These are phyloP conservation scores for Rhagophthalmus giganteus DNA, from an alignment of 2,888 invertebrate species.

Conservation along the genomic window DNA sequence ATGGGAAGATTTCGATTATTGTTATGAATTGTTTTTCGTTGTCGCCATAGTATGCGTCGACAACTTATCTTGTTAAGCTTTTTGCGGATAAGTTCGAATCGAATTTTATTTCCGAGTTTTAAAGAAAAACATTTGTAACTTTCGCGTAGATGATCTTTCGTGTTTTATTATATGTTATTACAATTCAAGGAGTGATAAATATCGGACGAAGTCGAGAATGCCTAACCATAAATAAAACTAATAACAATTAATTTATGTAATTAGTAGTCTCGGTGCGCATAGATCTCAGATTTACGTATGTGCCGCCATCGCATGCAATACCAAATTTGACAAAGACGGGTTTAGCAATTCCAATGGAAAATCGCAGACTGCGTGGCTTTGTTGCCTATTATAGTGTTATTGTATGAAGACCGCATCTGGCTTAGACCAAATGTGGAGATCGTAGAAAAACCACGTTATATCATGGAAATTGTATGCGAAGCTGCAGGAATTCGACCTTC, in stretches of 20 bases:
- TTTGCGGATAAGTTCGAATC: neutral
- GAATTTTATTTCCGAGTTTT: neutral
- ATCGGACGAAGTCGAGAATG: slow-evolving; percentile 22
- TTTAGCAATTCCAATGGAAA: slow-evolving; percentile 53
- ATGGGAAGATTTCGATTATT: slow-evolving; percentile 34
- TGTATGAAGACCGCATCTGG: slow-evolving; percentile 36
- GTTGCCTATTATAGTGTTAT: slow-evolving; percentile 55
- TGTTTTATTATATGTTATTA: slow-evolving; percentile 18
- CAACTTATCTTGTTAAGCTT: slow-evolving; percentile 8
- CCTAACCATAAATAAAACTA: slow-evolving; percentile 40
- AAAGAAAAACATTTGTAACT: neutral
- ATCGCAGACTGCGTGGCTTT: slow-evolving; percentile 55
- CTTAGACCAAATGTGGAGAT: slow-evolving; percentile 51
- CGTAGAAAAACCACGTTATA: slow-evolving; percentile 51
- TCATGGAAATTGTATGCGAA: slow-evolving; percentile 51
- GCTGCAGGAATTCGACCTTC: slow-evolving; percentile 35
- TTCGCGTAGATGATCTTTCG: slow-evolving; percentile 6
- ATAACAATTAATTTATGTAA: slow-evolving; percentile 56
- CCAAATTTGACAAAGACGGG: slow-evolving; percentile 56
- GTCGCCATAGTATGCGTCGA: slow-evolving; percentile 22
- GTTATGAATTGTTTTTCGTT: slow-evolving; percentile 18
- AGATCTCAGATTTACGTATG: slow-evolving; percentile 53
- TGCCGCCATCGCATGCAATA: slow-evolving; percentile 51
- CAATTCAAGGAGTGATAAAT: slow-evolving; percentile 25
- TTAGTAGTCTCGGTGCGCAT: slow-evolving; percentile 52